Base-by-base conservation (phyloP, 2,888 invertebrate genomes). In the Tetramorium bicarinatum region DNA sequence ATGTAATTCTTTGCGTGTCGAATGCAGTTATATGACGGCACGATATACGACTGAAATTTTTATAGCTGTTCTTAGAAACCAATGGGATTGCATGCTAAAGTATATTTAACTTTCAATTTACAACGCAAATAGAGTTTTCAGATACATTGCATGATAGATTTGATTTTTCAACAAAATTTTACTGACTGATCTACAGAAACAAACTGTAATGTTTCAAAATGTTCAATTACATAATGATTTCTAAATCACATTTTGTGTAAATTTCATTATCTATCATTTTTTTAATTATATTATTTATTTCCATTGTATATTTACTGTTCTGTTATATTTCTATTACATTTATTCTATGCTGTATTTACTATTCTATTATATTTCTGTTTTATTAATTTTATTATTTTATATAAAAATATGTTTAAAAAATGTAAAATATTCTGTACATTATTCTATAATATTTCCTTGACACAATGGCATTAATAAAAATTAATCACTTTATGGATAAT, bases 51-150 rank as follows among this genome's bases (percentile, higher is more conserved):
- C 62, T 47, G 34, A 54, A 15, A 62, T 59, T 56, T 80, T 54
- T 61, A 44, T 54, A 49, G 76, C 49, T 25, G 18, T 54, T 67
- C 76, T 84, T 38, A 66, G 66, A 52, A 77, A 86, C 85, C 88
- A 84, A 81, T 74, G 66, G 15, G 44, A 52, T 85, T 61, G 77
- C 83, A 74, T 83, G 91, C 72, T 61, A 41, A 41, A 41, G 44
- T 25, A 52, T 38, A 52, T 79, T 88, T 88, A 72, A 62, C 47
- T 59, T 88, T 84, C 88, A 88, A 88, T 88, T 88, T 84, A 29
- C 80, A 59, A 61, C 47, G 54, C 47, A 66, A 64, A 61, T 49
- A 21, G 41, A 74, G 81, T 81, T 72, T 59, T 44, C 15, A 54
- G 18, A 69, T 80, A 41, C 76, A 74, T 75, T 38, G 8, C n/a